phyloP scores from a whole-genome alignment of 2,113 vertebrate genomes.

The Xenotilapia longispinis region DNA sequence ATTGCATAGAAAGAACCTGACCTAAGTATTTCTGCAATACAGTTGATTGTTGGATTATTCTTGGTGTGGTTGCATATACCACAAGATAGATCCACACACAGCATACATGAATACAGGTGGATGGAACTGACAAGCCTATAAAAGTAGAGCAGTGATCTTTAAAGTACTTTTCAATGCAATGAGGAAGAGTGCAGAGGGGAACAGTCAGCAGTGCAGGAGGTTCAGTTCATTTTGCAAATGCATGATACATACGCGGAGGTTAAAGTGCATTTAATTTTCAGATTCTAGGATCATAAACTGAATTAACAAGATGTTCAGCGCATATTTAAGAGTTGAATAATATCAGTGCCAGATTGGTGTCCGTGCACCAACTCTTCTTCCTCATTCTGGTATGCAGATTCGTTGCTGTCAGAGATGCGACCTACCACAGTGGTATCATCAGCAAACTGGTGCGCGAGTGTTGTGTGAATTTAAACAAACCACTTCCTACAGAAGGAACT shows the following conservation, averaged over 20 bases:
- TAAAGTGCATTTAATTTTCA: neutral
- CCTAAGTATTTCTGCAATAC: neutral
- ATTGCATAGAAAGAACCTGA: neutral
- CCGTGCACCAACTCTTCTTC: neutral
- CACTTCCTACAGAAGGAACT: neutral
- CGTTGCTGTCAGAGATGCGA: neutral
- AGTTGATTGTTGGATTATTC: neutral
- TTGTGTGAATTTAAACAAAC: neutral
- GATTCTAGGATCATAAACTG: neutral
- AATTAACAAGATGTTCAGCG: neutral
- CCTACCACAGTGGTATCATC: neutral
- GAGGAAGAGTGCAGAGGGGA: neutral
- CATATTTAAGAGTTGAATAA: neutral
- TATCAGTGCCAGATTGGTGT: neutral
- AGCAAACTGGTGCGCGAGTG: neutral
- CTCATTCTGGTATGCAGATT: neutral
- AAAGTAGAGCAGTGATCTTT: neutral
- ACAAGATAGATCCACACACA: neutral
- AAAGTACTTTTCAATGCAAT: neutral
- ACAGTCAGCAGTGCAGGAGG: neutral
- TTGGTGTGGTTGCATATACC: neutral
- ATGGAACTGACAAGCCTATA: neutral
- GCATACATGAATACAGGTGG: neutral
- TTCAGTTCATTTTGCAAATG: neutral
- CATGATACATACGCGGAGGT: rapidly evolving